These are phyloP conservation scores for Conger conger DNA, from an alignment of 2,113 vertebrate genomes.

Conservation along the genomic window DNA sequence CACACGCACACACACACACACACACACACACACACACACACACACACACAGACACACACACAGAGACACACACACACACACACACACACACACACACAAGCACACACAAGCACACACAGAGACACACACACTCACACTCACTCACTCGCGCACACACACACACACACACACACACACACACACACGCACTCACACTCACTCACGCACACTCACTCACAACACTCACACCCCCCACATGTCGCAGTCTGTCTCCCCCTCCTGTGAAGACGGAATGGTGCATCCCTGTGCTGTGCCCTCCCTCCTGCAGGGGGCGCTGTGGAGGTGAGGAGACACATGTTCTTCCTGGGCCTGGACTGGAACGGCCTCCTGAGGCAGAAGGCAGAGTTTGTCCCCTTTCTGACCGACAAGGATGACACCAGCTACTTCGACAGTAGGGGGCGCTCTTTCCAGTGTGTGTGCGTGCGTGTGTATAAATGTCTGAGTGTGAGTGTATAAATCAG, in stretches of 20 bases:
- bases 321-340: conserved; percentile 90
- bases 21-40: too few species aligned
- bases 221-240: too few species aligned
- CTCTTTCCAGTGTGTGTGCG: not conserved
- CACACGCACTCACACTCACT: too few species aligned
- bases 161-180: too few species aligned
- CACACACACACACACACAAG: too few species aligned
- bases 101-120: too few species aligned
- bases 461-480: not conserved
- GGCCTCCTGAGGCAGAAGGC: conserved; percentile 92
- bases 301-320: conserved; percentile 81
- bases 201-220: too few species aligned
- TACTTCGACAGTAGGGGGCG: conserved; percentile 90
- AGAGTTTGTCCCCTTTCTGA: conserved; percentile 91
- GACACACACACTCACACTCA: too few species aligned
- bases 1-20: too few species aligned
- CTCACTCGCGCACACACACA: too few species aligned
- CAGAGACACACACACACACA: too few species aligned
- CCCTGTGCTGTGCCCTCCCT: not conserved
- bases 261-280: not conserved
- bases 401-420: conserved; percentile 92
- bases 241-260: not conserved
- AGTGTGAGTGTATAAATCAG: too few species aligned
- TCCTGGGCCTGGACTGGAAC: conserved; percentile 86
- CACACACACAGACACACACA: not conserved